Percentiles rank a stretch among this genome's conserved stretches.
phyloP scores from a whole-genome alignment of 1,140 invertebrate species.

The Pseudomyrmex cubaensis region DNA sequence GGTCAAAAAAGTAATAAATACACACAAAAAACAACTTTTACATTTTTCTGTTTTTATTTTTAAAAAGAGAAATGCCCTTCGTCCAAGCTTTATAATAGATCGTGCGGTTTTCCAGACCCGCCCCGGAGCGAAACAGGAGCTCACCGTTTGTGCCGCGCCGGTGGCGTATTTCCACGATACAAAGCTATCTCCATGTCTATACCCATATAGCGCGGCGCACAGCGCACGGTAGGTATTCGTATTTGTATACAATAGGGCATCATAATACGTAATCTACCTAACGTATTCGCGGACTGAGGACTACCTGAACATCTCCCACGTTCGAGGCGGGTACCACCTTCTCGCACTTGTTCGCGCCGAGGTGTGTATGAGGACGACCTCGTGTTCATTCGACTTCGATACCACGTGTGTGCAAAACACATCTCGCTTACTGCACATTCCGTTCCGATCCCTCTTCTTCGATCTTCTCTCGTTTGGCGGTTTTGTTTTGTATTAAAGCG shows the following conservation, averaged over 20 bases:
- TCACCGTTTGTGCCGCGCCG: slow-evolving; percentile 28
- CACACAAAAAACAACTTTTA: no score
- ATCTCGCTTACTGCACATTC: slow-evolving; percentile 65
- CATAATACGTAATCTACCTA: slow-evolving; percentile 82
- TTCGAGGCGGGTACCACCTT: slow-evolving; percentile 66
- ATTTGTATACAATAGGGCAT: slow-evolving; percentile 84
- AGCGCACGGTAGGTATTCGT: slow-evolving; percentile 68
- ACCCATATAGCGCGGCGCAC: slow-evolving; percentile 59
- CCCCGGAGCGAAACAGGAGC: neutral
- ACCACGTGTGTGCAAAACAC: slow-evolving; percentile 71
- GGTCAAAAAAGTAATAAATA: no score
- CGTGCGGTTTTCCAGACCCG: neutral
- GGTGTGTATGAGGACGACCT: slow-evolving; percentile 36
- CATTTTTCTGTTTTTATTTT: no score
- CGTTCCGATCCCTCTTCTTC: slow-evolving; percentile 32
- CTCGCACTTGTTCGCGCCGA: slow-evolving; percentile 70
- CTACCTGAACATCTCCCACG: slow-evolving; percentile 79
- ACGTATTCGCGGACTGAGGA: slow-evolving; percentile 74
- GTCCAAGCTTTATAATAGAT: neutral
- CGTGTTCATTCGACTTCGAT: slow-evolving; percentile 51
- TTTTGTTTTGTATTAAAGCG: slow-evolving; percentile 25
- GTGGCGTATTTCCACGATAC: slow-evolving; percentile 61
- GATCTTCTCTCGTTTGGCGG: slow-evolving; percentile 38
- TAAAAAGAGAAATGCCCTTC: no score
- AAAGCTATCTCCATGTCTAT: slow-evolving; percentile 74